Conservation (phyloP, 2,888 invertebrate genomes). For the Drosophila planitibia region DNA sequence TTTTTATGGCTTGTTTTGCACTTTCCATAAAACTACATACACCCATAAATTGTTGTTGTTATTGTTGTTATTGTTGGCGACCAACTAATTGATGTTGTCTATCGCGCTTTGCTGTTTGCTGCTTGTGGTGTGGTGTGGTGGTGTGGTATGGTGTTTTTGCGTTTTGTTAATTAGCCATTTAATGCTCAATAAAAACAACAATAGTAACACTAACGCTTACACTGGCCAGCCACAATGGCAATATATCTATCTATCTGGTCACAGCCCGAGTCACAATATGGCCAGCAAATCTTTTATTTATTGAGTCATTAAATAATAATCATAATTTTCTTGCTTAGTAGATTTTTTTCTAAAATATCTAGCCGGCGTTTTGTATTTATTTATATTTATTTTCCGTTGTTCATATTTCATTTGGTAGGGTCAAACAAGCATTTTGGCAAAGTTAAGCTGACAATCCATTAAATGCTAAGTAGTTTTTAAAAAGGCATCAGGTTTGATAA, state of each 20-base stretch:
- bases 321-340: constrained; percentile 61
- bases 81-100: constrained; percentile 53
- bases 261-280: constrained; percentile 39
- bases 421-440: not conserved
- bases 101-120: constrained; percentile 35
- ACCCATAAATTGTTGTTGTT: constrained; percentile 10
- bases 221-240: constrained; percentile 25
- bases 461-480: constrained; percentile 6
- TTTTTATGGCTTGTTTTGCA: constrained; percentile 61
- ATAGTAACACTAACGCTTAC: constrained; percentile 30
- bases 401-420: not conserved
- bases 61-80: constrained; percentile 31
- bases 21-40: constrained; percentile 26
- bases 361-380: not conserved
- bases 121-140: constrained; percentile 32
- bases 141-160: constrained; percentile 57
- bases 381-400: not conserved
- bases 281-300: constrained; percentile 60
- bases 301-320: constrained; percentile 76
- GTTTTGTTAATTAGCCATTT: constrained; percentile 78
- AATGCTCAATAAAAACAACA: constrained; percentile 69
- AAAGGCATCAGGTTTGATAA: not conserved
- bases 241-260: constrained; percentile 17
- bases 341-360: not conserved
- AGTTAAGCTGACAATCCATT: constrained; percentile 2